Evolutionary conservation across 2,888 invertebrate genomes (phyloP).

Genomic region (Halictus ligatus): DNA sequence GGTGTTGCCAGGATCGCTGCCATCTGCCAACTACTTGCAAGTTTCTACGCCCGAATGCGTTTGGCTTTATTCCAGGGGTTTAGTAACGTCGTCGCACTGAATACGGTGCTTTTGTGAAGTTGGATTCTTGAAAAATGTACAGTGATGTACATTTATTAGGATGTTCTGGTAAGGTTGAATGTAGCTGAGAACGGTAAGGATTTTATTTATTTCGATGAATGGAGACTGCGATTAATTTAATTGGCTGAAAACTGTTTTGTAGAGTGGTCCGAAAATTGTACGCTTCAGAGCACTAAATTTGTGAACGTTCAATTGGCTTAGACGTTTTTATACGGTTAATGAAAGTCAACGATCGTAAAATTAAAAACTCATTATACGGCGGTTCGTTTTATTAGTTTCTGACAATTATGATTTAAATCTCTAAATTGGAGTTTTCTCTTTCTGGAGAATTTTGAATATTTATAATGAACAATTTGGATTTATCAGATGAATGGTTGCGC

Average conservation of each 20-base stretch:
- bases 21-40: slow-evolving; percentile 77
- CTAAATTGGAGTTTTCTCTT: not conserved
- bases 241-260: not conserved
- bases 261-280: not conserved
- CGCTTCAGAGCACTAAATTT: not conserved
- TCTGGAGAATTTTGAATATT: not conserved
- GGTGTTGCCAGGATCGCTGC: slow-evolving; percentile 74
- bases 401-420: not conserved
- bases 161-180: no score
- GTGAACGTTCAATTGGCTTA: not conserved
- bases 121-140: not conserved
- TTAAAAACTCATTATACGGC: not conserved
- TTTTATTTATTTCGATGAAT: not conserved
- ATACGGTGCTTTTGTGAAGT: not conserved
- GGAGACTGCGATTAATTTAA: not conserved
- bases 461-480: not conserved
- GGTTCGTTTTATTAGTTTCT: not conserved
- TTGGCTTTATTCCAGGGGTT: slow-evolving; percentile 41
- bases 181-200: not conserved
- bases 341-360: not conserved
- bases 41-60: slow-evolving; percentile 74
- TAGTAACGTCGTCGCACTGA: no score
- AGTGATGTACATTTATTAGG: not conserved
- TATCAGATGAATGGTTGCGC: not conserved
- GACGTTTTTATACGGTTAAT: not conserved